These are phyloP conservation scores for Colaptes auratus DNA, from an alignment of 2,113 vertebrate genomes.

Conservation along the genomic window DNA sequence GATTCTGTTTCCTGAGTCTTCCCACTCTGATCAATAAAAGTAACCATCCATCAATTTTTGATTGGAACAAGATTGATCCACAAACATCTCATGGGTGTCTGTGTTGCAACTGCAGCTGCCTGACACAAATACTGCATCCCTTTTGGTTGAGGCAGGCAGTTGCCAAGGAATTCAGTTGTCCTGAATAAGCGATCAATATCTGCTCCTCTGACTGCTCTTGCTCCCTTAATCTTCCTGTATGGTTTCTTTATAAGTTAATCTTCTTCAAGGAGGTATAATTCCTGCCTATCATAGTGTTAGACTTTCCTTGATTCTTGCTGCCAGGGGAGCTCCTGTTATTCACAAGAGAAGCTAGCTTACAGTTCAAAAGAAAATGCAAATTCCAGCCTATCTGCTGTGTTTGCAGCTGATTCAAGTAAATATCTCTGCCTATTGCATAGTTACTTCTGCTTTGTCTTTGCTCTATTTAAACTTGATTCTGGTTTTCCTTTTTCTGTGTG, in stretches of 20 bases:
- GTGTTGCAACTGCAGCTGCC: not conserved
- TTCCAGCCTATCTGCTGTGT: not conserved
- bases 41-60: not conserved
- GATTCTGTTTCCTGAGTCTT: not conserved
- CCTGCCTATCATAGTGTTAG: not conserved
- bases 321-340: not conserved
- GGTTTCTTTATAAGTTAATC: slow-evolving; percentile 12
- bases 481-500: not conserved
- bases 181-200: not conserved
- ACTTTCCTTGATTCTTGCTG: not conserved
- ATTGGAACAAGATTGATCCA: not conserved
- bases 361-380: slow-evolving; percentile 28
- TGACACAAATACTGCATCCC: not conserved
- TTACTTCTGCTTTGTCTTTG: slow-evolving; percentile 1
- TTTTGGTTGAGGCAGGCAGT: not conserved
- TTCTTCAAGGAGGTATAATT: not conserved
- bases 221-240: not conserved
- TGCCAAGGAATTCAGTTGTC: not conserved
- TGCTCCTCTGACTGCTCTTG: not conserved
- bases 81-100: not conserved
- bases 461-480: not conserved
- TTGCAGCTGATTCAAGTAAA: not conserved
- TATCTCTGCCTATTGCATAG: not conserved
- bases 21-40: not conserved
- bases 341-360: not conserved